phyloP scores from a whole-genome alignment of 2,888 invertebrate species.

The Cinara cedri region DNA sequence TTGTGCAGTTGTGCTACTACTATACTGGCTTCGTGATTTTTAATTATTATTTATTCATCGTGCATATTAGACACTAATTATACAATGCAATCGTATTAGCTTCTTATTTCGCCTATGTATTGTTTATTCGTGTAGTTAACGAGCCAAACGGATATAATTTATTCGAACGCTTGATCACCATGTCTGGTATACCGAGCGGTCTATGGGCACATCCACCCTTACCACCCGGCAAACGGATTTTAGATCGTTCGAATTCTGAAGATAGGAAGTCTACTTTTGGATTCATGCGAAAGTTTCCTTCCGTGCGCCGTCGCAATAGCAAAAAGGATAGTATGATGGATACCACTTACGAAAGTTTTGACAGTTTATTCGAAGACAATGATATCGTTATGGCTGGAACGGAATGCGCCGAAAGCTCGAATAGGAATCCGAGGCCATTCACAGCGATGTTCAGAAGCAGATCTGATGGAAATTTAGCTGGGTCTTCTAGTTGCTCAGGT shows the following conservation, averaged over 20 bases:
- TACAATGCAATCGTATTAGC: neutral
- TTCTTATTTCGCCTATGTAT: slow-evolving; percentile 8
- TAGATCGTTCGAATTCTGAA: slow-evolving; percentile 31
- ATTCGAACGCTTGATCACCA: neutral
- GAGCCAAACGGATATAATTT: slow-evolving; percentile 15
- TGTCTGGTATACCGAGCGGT: slow-evolving; percentile 13
- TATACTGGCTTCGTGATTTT: neutral
- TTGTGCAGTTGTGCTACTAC: too few species aligned
- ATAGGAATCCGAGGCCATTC: slow-evolving; percentile 27
- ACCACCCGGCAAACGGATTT: slow-evolving; percentile 56
- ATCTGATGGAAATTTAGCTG: slow-evolving; percentile 73
- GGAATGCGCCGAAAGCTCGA: slow-evolving; percentile 35
- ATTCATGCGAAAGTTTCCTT: slow-evolving; percentile 31
- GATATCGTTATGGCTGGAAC: slow-evolving; percentile 41
- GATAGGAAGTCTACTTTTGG: slow-evolving; percentile 22
- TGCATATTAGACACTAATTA: neutral
- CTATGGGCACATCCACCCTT: slow-evolving; percentile 57
- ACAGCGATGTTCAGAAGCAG: slow-evolving; percentile 70
- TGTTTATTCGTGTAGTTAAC: slow-evolving; percentile 34
- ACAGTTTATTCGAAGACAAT: slow-evolving; percentile 56
- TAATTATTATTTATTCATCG: neutral
- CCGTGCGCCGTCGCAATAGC: slow-evolving; percentile 48
- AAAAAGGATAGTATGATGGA: slow-evolving; percentile 48
- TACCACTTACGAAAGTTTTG: slow-evolving; percentile 57
- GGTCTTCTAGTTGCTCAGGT: slow-evolving; percentile 58